Conservation (phyloP, 2,888 invertebrate species). For the Spicauda simplicius region DNA sequence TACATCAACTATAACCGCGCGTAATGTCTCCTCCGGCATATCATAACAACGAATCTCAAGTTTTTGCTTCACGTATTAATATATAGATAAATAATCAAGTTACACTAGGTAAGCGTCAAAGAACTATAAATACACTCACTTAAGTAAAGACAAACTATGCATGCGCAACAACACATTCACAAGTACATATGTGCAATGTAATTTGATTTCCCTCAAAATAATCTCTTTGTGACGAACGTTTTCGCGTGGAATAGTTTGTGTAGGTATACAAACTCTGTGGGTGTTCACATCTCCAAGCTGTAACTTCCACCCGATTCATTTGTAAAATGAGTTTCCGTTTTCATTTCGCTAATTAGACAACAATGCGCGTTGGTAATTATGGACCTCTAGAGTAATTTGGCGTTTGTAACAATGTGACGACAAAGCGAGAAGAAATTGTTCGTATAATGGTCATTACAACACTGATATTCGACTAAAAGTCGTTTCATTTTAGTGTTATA, state of each 20-base stretch:
- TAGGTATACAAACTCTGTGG: background rate
- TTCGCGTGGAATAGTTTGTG: slow-evolving; percentile 4
- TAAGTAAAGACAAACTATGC: too few relatives aligned
- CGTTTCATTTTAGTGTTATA: too few relatives aligned
- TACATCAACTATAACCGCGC: too few relatives aligned
- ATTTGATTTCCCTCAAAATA: background rate
- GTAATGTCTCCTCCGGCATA: too few relatives aligned
- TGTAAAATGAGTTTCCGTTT: slow-evolving; percentile 55
- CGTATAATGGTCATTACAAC: background rate
- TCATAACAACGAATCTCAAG: too few relatives aligned
- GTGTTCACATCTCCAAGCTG: slow-evolving; percentile 18
- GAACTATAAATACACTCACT: too few relatives aligned
- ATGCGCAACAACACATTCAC: too few relatives aligned
- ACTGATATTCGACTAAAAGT: background rate
- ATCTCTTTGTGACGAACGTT: slow-evolving; percentile 19
- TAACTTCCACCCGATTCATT: slow-evolving; percentile 39
- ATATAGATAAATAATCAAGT: too few relatives aligned
- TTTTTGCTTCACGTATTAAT: too few relatives aligned
- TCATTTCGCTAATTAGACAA: slow-evolving; percentile 58
- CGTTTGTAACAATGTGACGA: slow-evolving; percentile 41
- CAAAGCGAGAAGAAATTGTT: slow-evolving; percentile 6
- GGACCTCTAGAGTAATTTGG: slow-evolving; percentile 59
- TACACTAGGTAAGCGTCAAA: too few relatives aligned
- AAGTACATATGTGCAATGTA: too few relatives aligned
- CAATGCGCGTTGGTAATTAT: slow-evolving; percentile 62